These are phyloP conservation scores for Amphiura filiformis DNA, from an alignment of 35 echinoderm and acorn worm species.

Conservation along the genomic window DNA sequence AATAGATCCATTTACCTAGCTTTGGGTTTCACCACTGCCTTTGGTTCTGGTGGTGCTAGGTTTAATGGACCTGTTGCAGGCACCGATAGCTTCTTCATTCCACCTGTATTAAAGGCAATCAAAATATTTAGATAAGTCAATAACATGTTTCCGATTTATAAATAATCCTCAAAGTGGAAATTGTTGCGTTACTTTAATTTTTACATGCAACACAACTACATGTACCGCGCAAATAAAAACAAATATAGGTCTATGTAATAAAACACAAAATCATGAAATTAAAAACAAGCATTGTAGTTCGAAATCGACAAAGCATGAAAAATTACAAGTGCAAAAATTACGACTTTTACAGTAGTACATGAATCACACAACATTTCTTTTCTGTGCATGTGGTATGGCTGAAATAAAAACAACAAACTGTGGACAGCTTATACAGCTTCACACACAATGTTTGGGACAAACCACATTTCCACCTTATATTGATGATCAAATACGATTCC, in stretches of 20 bases:
- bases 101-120: background rate
- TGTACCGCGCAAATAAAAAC: background rate
- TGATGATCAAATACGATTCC: background rate
- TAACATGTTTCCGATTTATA: background rate
- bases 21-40: background rate
- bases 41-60: background rate
- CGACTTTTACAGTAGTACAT: no score
- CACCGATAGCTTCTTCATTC: background rate
- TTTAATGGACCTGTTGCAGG: background rate
- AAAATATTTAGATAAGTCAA: background rate
- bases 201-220: background rate
- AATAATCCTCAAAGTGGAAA: background rate
- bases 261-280: no score
- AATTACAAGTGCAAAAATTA: no score
- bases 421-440: background rate
- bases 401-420: no score
- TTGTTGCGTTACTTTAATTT: background rate
- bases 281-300: no score
- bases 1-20: background rate
- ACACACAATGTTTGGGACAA: background rate
- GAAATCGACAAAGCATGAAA: no score
- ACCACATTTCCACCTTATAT: no score
- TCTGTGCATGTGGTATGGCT: background rate
- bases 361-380: background rate
- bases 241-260: background rate